A percentile compares a stretch with the other conserved stretches of the same genome.
Evolutionary conservation across 2,888 invertebrate species (phyloP).

Genomic region (Orchesellides sinensis): DNA sequence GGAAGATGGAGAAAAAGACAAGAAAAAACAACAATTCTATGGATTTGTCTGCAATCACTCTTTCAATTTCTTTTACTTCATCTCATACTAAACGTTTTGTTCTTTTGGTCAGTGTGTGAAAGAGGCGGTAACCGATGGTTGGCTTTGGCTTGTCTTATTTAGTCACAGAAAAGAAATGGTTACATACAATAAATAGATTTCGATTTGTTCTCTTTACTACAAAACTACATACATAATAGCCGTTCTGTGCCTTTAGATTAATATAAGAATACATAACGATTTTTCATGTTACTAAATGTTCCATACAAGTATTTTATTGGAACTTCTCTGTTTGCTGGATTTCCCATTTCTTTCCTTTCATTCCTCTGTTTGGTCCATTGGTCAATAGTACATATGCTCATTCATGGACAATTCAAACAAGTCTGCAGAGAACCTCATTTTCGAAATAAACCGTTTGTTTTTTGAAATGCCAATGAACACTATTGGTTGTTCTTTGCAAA

Average conservation of each 20-base stretch:
- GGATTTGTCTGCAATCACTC: slow-evolving; percentile 10
- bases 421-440: not conserved
- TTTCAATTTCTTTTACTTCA: not conserved
- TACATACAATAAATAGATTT: not conserved
- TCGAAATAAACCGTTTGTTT: not conserved
- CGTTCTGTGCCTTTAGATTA: too few species aligned
- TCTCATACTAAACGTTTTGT: not conserved
- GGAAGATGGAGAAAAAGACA: not conserved
- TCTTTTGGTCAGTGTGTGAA: slow-evolving; percentile 18
- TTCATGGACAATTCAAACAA: not conserved
- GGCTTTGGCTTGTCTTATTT: not conserved
- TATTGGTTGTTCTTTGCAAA: not conserved
- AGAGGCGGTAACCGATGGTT: not conserved
- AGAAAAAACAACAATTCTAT: too few species aligned
- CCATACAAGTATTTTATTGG: not conserved
- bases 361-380: slow-evolving; percentile 2
- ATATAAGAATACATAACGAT: too few species aligned
- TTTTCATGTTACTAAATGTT: not conserved
- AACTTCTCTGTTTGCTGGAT: slow-evolving; percentile 1
- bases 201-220: not conserved
- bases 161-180: not conserved
- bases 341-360: slow-evolving; percentile 13
- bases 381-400: not conserved
- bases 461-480: not conserved
- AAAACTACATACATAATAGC: not conserved